phyloP scores from a whole-genome alignment of 1,140 invertebrate genomes.

The Magallana gigas region DNA sequence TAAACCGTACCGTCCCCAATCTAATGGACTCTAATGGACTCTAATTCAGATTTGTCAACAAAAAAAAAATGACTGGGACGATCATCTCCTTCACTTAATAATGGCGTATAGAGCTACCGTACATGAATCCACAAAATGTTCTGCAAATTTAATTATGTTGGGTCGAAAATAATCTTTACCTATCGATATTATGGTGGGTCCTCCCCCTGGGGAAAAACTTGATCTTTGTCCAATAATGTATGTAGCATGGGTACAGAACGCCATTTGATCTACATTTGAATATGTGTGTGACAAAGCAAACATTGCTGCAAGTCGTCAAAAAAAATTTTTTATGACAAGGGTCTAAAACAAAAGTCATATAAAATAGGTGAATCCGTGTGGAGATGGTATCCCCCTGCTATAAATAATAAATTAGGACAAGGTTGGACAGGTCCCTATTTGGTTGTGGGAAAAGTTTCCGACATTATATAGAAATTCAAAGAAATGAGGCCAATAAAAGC shows the following conservation, averaged over 20 bases:
- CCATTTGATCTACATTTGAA: slow-evolving; percentile 36
- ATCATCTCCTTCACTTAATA: slow-evolving; percentile 51
- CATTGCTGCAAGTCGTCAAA: slow-evolving; percentile 44
- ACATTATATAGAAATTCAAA: slow-evolving; percentile 40
- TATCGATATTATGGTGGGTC: slow-evolving; percentile 38
- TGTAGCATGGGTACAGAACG: slow-evolving; percentile 46
- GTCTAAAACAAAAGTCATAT: slow-evolving; percentile 16
- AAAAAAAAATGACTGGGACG: slow-evolving; percentile 58
- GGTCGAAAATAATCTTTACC: slow-evolving; percentile 53
- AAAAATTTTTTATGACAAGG: slow-evolving; percentile 54
- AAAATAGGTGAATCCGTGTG: slow-evolving; percentile 52
- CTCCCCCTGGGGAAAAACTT: neutral
- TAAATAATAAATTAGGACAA: slow-evolving; percentile 48
- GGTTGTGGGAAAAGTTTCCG: slow-evolving; percentile 29
- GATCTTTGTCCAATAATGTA: slow-evolving; percentile 33
- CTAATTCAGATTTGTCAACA: slow-evolving; percentile 51
- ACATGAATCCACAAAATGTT: slow-evolving; percentile 52
- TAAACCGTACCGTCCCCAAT: slow-evolving; percentile 54
- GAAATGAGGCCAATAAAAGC: no score
- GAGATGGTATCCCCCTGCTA: slow-evolving; percentile 59
- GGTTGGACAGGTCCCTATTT: slow-evolving; percentile 57
- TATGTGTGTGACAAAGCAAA: neutral
- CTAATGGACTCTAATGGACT: neutral
- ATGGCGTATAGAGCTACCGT: slow-evolving; percentile 52
- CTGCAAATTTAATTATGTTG: slow-evolving; percentile 52